Evolutionary conservation across 2,113 vertebrate species (phyloP).

Genomic region (Psilopsiagon aurifrons): DNA sequence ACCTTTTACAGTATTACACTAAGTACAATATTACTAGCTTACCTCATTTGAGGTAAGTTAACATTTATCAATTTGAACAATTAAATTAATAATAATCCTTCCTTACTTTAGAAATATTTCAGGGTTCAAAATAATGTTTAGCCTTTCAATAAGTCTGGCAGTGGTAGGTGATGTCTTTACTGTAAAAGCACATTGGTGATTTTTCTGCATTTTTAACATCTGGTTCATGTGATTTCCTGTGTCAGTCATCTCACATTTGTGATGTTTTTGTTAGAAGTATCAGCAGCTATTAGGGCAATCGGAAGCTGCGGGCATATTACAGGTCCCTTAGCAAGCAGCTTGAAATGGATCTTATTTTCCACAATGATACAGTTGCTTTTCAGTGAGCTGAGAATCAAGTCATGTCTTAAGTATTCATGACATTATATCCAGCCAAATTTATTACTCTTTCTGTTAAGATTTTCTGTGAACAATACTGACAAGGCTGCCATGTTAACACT

Average conservation of each 20-base stretch:
- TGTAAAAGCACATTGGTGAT: neutral
- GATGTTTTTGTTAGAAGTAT: neutral
- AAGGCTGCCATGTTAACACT: constrained; percentile 61
- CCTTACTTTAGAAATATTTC: neutral
- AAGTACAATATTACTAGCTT: neutral
- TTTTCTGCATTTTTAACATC: neutral
- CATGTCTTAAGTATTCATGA: constrained; percentile 61
- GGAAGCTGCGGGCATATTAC: neutral
- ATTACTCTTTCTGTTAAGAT: constrained; percentile 51
- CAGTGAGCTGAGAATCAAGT: neutral
- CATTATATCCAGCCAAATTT: constrained; percentile 58
- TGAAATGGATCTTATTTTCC: constrained; percentile 3
- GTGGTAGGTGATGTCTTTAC: neutral
- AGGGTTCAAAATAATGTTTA: neutral
- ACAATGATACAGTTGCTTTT: constrained; percentile 19
- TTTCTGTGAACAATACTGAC: constrained; percentile 59
- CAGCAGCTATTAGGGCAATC: neutral
- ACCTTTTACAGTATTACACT: neutral
- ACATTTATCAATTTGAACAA: neutral
- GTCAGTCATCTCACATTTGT: neutral
- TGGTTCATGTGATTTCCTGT: neutral
- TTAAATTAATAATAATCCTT: neutral
- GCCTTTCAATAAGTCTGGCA: neutral
- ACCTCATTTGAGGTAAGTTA: neutral
- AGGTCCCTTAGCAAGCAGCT: neutral